Percentiles rank a stretch among this genome's conserved stretches.
phyloP scores from a whole-genome alignment of 2,113 vertebrate genomes.

The Channa maculata region DNA sequence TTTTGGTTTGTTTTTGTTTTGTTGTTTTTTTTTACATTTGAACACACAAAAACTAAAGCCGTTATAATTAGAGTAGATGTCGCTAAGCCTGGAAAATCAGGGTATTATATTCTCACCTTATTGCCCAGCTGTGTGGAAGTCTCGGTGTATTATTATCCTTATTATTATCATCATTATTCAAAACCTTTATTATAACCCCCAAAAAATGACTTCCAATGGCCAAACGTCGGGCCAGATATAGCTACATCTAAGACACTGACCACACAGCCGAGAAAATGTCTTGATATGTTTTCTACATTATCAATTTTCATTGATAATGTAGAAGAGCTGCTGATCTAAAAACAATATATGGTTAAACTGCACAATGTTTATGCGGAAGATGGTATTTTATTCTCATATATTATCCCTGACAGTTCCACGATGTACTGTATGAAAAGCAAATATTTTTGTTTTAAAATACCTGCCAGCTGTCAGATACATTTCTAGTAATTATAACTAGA shows the following conservation, averaged over 20 bases:
- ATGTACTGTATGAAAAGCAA: neutral
- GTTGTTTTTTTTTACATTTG: too few species aligned
- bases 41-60: too few species aligned
- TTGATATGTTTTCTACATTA: neutral
- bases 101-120: too few species aligned
- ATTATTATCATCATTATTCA: too few species aligned
- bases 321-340: constrained; percentile 33
- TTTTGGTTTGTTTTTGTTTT: too few species aligned
- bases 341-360: constrained; percentile 7
- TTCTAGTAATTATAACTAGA: too few species aligned
- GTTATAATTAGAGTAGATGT: too few species aligned
- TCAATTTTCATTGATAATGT: neutral
- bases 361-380: constrained; percentile 7
- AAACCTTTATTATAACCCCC: too few species aligned
- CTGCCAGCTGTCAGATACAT: constrained; percentile 7
- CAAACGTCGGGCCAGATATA: neutral
- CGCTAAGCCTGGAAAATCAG: too few species aligned
- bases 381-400: constrained; percentile 21
- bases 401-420: neutral
- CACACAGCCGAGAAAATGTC: neutral
- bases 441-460: constrained; percentile 19
- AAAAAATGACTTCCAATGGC: neutral
- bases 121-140: too few species aligned
- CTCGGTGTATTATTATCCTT: too few species aligned
- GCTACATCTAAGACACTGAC: neutral